A percentile compares a stretch with the other conserved stretches of the same genome.
Conservation (phyloP, 2,888 invertebrate genomes). For the Lycia hirtaria region DNA sequence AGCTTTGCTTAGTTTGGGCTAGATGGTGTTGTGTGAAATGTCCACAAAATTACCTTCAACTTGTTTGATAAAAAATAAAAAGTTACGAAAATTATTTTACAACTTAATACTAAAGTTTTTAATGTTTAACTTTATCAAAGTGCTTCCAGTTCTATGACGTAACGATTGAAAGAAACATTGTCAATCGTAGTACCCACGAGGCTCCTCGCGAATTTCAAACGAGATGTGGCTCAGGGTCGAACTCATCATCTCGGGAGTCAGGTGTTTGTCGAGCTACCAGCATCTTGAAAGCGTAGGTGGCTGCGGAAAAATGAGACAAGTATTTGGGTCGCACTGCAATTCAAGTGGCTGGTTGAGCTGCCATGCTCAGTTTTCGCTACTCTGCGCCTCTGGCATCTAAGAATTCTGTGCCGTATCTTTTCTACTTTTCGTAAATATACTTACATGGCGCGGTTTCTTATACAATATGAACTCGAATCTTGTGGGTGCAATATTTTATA, state of each 20-base stretch:
- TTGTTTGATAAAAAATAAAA: no score
- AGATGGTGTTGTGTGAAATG: no score
- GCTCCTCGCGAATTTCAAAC: not conserved
- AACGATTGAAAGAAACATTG: no score
- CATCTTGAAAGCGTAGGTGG: not conserved
- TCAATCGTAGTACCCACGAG: not conserved
- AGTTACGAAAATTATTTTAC: no score
- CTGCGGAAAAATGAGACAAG: not conserved
- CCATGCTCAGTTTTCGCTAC: not conserved
- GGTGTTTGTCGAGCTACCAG: not conserved
- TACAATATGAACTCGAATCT: no score
- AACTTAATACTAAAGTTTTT: no score
- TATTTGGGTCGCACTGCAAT: constrained; percentile 11
- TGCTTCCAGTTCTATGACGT: no score
- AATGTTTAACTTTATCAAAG: no score
- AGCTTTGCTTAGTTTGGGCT: no score
- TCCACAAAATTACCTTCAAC: no score
- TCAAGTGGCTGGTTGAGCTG: not conserved
- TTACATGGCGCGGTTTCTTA: no score
- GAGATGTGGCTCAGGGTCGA: not conserved
- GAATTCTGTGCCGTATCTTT: not conserved
- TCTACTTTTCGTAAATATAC: not conserved
- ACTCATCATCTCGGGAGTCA: not conserved
- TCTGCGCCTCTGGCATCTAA: not conserved
- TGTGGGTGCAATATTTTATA: no score